Evolutionary conservation across 2,797 vertebrate genomes (phyloP).

Genomic region (Agapornis canus): DNA sequence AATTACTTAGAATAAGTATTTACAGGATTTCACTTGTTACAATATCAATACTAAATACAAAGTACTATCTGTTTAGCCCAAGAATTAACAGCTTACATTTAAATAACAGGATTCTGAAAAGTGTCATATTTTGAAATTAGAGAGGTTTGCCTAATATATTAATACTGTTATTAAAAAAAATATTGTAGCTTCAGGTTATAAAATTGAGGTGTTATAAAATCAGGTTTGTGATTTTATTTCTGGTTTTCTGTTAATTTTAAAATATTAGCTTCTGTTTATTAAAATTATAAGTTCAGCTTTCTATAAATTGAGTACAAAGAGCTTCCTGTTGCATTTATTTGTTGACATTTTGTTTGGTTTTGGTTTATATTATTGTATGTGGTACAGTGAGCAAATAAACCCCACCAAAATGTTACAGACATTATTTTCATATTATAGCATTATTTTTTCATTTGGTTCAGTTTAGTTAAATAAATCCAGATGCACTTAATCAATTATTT

Average conservation of each 20-base stretch:
- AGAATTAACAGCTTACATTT: not conserved
- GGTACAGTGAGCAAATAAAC: not conserved
- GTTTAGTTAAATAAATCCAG: not conserved
- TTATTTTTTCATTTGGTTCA: not conserved
- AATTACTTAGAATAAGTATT: not conserved
- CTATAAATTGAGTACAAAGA: not conserved
- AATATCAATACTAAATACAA: not conserved
- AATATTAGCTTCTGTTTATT: not conserved
- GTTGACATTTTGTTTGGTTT: not conserved
- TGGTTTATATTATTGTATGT: not conserved
- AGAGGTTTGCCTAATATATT: not conserved
- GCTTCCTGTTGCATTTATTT: not conserved
- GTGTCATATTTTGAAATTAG: not conserved
- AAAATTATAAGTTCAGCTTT: not conserved
- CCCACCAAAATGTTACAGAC: fast-evolving
- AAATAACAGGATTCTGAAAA: not conserved
- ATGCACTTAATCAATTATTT: not conserved
- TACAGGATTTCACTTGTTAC: not conserved
- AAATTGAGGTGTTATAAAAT: not conserved
- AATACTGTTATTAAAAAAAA: not conserved
- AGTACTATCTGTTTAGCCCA: not conserved
- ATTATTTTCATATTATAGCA: not conserved
- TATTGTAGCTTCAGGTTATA: not conserved
- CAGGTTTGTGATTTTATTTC: not conserved
- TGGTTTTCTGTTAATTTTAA: not conserved